These are phyloP conservation scores for Phrynosoma blainvillii DNA, from an alignment of 2,113 vertebrate species.

Conservation along the genomic window DNA sequence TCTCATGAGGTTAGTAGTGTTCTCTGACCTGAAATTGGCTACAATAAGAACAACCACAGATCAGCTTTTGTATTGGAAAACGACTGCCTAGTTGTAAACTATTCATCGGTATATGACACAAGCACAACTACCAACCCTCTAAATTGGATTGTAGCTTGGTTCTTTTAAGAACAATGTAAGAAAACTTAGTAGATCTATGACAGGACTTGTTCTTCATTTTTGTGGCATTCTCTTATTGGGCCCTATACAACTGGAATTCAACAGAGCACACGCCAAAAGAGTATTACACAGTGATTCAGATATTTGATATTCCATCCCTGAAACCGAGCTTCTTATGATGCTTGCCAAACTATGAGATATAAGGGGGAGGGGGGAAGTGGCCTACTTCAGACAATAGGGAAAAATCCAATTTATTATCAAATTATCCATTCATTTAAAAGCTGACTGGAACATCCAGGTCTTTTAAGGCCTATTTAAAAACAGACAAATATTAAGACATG, in stretches of 20 bases:
- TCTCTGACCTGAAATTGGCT: neutral
- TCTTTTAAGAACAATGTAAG: neutral
- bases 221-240: neutral
- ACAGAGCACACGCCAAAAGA: neutral
- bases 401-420: neutral
- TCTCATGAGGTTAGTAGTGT: neutral
- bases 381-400: neutral
- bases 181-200: neutral
- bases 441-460: neutral
- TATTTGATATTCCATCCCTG: neutral
- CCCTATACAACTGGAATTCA: neutral
- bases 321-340: neutral
- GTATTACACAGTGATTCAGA: neutral
- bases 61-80: neutral
- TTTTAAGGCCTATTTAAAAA: neutral
- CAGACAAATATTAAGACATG: neutral
- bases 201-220: neutral
- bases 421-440: neutral
- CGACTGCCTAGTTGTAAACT: neutral
- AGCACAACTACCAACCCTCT: neutral
- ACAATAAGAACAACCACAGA: neutral
- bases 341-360: neutral
- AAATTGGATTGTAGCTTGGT: neutral
- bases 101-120: neutral
- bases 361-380: no score